Percentiles rank a stretch among this genome's conserved stretches.
phyloP scores from a whole-genome alignment of 2,113 vertebrate genomes.

The Ptilorrhoa leucosticta region DNA sequence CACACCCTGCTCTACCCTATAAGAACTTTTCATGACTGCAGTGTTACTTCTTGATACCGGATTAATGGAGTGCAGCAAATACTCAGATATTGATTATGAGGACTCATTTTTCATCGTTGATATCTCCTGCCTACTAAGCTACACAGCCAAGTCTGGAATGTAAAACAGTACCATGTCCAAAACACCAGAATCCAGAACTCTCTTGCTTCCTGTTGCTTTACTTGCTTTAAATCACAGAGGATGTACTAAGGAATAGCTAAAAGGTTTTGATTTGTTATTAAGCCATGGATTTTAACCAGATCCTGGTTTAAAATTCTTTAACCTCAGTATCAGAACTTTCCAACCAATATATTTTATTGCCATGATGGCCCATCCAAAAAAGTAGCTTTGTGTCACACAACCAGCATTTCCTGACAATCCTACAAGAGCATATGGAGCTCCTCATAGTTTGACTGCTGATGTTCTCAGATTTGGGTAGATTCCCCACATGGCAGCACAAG shows the following conservation, averaged over 20 bases:
- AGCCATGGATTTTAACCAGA: not conserved
- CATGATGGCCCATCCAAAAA: not conserved
- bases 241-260: not conserved
- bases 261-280: not conserved
- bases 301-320: not conserved
- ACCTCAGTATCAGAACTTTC: not conserved
- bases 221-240: not conserved
- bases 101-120: conserved; percentile 1
- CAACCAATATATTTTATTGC: not conserved
- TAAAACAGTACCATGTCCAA: not conserved
- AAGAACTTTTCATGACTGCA: not conserved
- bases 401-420: not conserved
- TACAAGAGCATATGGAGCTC: not conserved
- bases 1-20: not conserved
- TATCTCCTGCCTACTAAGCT: not conserved
- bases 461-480: not conserved
- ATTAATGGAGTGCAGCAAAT: not conserved
- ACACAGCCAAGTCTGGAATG: not conserved
- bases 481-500: not conserved
- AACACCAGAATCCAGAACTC: not conserved
- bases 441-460: not conserved
- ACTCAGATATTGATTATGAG: not conserved
- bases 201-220: not conserved
- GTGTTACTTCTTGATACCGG: not conserved
- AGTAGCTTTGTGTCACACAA: not conserved